Evolutionary conservation across 2,113 vertebrate species (phyloP).

Genomic region (Hypocryptadius cinnamomeus): DNA sequence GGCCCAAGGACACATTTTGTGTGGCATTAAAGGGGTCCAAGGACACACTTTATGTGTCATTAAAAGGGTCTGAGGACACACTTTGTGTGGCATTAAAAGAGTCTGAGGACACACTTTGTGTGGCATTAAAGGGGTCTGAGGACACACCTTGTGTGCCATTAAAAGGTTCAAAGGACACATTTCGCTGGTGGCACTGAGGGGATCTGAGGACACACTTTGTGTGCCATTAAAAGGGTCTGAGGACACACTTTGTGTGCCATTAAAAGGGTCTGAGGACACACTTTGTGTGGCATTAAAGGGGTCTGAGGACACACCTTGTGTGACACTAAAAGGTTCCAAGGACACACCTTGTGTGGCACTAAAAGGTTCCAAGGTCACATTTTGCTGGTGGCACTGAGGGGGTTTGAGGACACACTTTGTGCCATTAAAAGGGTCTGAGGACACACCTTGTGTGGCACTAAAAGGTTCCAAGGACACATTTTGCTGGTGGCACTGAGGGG

Average conservation of each 20-base stretch:
- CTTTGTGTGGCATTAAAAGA: too few species aligned
- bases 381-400: not conserved
- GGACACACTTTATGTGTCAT: not conserved
- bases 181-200: not conserved
- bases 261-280: accelerated
- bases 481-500: not conserved
- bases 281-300: not conserved
- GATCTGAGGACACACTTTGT: not conserved
- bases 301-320: not conserved
- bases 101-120: not conserved
- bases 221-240: too few species aligned
- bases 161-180: not conserved
- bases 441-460: not conserved
- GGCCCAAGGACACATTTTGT: not conserved
- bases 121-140: not conserved
- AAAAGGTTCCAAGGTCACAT: accelerated
- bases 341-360: not conserved
- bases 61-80: not conserved
- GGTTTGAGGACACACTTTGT: not conserved
- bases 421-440: not conserved
- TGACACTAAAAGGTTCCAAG: too few species aligned
- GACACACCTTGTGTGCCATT: not conserved
- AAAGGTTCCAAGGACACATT: accelerated
- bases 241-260: not conserved
- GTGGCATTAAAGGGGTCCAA: not conserved